Conservation (phyloP, 1,140 invertebrate species). For the Platyura marginata region DNA sequence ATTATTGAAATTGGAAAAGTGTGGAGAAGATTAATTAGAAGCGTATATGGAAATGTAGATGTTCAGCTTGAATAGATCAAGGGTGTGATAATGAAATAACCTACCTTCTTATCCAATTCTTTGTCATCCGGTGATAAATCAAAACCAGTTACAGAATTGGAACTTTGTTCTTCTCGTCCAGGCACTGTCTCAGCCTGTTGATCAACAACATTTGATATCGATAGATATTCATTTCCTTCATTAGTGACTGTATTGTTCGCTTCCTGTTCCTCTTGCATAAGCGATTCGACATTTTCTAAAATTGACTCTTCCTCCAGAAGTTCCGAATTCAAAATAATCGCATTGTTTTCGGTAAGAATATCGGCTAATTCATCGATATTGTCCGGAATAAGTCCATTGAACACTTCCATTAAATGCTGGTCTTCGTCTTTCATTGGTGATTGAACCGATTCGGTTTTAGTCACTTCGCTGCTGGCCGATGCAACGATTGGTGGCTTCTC, state of each 20-base stretch:
- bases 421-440: constrained; percentile 14
- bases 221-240: neutral
- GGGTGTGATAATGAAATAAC: too few species aligned
- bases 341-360: too few species aligned
- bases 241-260: constrained; percentile 11
- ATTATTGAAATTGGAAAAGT: too few species aligned
- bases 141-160: too few species aligned
- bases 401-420: constrained; percentile 16
- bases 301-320: constrained; percentile 16
- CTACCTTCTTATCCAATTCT: neutral
- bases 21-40: too few species aligned
- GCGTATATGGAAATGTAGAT: too few species aligned
- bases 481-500: neutral
- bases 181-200: too few species aligned
- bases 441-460: too few species aligned
- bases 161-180: too few species aligned
- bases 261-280: constrained; percentile 14
- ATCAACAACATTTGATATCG: neutral
- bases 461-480: neutral
- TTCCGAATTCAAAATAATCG: too few species aligned
- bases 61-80: too few species aligned
- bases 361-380: constrained; percentile 18
- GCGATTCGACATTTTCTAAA: neutral
- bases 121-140: too few species aligned
- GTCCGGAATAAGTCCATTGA: constrained; percentile 9